Evolutionary conservation across 2,888 invertebrate genomes (phyloP).

Genomic region (Scrobipalpa atriplicella): DNA sequence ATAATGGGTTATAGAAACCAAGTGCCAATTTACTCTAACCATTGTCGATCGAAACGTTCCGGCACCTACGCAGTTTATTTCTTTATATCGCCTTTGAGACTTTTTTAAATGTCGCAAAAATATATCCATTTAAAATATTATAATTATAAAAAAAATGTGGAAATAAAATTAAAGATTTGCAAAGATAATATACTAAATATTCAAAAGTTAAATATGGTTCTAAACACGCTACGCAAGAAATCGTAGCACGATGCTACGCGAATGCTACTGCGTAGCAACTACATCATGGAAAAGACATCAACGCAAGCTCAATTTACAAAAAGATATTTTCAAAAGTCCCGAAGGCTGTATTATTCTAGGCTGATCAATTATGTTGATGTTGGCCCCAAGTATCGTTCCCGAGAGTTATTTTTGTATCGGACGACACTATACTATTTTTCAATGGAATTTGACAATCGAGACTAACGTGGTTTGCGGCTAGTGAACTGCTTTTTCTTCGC

Average conservation of each 20-base stretch:
- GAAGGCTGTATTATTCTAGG: too few species aligned
- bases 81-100: not conserved
- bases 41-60: conserved; percentile 4
- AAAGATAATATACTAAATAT: not conserved
- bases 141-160: not conserved
- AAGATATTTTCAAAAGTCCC: not conserved
- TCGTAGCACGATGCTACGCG: not conserved
- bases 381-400: conserved; percentile 15
- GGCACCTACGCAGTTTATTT: not conserved
- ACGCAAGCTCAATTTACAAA: not conserved
- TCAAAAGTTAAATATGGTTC: too few species aligned
- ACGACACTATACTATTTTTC: conserved; percentile 46
- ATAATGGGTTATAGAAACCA: conserved; percentile 35
- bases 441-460: too few species aligned
- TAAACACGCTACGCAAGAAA: too few species aligned
- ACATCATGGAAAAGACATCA: not conserved
- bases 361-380: not conserved
- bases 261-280: not conserved
- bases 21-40: conserved; percentile 35
- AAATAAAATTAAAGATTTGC: not conserved
- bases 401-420: conserved; percentile 61
- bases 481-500: too few species aligned
- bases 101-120: not conserved
- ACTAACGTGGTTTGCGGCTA: too few species aligned
- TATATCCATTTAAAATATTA: not conserved